A percentile compares a stretch with the other conserved stretches of the same genome.
phyloP scores from a whole-genome alignment of 53 echinoderm and acorn worm genomes.

The Holothuria leucospilota region DNA sequence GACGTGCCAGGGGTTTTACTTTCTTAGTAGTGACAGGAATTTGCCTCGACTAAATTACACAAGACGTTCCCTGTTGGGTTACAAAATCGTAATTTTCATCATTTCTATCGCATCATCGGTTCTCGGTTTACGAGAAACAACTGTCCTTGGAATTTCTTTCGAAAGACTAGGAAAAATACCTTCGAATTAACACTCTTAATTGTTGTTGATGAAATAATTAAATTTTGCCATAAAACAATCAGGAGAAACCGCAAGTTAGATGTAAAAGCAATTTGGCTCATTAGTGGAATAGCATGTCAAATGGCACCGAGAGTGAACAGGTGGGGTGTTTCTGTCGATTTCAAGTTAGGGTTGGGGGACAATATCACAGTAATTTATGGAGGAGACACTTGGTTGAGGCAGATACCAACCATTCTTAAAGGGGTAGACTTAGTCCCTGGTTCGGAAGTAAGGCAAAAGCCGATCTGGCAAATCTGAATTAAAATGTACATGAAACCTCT shows the following conservation, averaged over 20 bases:
- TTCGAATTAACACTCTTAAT: constrained; percentile 37
- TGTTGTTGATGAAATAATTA: constrained; percentile 41
- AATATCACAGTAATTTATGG: background rate
- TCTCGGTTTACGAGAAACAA: no score
- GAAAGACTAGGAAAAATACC: constrained; percentile 3
- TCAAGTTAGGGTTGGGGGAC: background rate
- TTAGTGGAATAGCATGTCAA: no score
- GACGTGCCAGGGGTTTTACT: no score
- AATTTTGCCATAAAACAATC: constrained; percentile 19
- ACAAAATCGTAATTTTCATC: no score
- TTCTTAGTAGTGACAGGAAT: no score
- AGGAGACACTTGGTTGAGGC: background rate
- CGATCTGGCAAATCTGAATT: no score
- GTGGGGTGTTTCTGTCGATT: constrained; percentile 7
- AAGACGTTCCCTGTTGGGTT: no score
- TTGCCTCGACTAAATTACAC: no score
- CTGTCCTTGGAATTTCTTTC: no score
- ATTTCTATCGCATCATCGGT: no score
- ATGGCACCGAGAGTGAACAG: background rate
- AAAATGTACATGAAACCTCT: background rate
- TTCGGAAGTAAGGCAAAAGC: no score
- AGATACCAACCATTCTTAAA: constrained; percentile 4
- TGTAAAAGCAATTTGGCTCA: no score
- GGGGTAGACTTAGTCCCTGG: background rate
- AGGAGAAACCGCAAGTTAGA: background rate